These are phyloP conservation scores for Ahaetulla prasina DNA, from an alignment of 2,113 vertebrate species.

Conservation along the genomic window DNA sequence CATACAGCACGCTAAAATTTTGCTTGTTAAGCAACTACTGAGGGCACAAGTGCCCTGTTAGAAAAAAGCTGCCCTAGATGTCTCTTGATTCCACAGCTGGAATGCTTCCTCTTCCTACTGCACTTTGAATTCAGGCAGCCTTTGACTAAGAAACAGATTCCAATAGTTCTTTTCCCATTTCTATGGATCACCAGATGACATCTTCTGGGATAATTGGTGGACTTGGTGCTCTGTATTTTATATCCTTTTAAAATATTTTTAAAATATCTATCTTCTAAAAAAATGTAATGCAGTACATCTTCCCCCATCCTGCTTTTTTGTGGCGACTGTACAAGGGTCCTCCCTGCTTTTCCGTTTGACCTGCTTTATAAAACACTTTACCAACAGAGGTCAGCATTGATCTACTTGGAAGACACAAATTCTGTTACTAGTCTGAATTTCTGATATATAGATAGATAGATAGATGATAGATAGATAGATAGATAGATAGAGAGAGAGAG, in stretches of 20 bases:
- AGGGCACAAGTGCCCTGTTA: neutral
- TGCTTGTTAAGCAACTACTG: neutral
- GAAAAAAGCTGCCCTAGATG: neutral
- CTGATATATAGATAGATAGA: neutral
- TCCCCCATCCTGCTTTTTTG: neutral
- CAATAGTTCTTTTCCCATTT: neutral
- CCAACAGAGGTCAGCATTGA: slow-evolving; percentile 30
- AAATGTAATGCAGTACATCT: neutral
- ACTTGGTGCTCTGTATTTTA: neutral
- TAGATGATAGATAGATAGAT: too few relatives aligned
- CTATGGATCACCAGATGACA: neutral
- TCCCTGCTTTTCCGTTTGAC: neutral
- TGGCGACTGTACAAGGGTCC: neutral
- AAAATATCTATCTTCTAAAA: neutral
- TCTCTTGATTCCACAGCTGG: neutral
- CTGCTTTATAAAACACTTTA: neutral
- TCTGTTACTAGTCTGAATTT: neutral
- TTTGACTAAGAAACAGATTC: neutral
- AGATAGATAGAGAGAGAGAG: too few relatives aligned
- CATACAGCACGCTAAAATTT: neutral
- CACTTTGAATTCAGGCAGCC: neutral
- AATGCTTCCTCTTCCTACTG: neutral
- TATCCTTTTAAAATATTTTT: neutral
- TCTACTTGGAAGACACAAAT: neutral
- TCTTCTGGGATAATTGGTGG: neutral